Percentiles rank a stretch among this genome's conserved stretches.
Evolutionary conservation across 1,140 invertebrate genomes (phyloP).

Genomic region (Calliopsis andreniformis): DNA sequence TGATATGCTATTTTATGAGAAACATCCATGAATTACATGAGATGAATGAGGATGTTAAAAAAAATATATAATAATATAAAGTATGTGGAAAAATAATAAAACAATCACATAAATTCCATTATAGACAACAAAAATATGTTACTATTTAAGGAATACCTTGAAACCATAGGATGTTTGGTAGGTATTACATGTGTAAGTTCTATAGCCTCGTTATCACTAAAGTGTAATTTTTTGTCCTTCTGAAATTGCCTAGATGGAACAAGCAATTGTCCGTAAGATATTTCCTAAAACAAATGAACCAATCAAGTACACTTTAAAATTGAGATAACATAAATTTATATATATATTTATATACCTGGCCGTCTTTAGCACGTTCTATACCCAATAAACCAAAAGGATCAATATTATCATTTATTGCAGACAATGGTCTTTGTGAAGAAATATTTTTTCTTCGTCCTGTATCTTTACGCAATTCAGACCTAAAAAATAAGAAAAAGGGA

Average conservation of each 20-base stretch:
- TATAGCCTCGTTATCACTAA: constrained; percentile 82
- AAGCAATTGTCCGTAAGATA: constrained; percentile 93
- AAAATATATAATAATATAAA: background rate
- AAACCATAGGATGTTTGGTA: constrained; percentile 84
- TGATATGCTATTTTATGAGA: constrained; percentile 22
- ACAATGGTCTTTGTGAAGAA: constrained; percentile 90
- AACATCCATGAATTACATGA: constrained; percentile 5
- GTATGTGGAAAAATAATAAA: no score
- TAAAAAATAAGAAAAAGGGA: constrained; percentile 74
- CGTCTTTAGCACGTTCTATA: constrained; percentile 91
- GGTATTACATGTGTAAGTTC: constrained; percentile 78
- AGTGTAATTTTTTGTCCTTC: constrained; percentile 79
- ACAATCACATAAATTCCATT: no score
- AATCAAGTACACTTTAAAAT: constrained; percentile 7
- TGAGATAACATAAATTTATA: constrained; percentile 14
- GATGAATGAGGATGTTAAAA: constrained; percentile 14
- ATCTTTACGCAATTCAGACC: constrained; percentile 88
- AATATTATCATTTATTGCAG: constrained; percentile 90
- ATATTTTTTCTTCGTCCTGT: constrained; percentile 89
- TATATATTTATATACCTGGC: constrained; percentile 83
- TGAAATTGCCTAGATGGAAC: constrained; percentile 86
- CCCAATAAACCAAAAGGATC: constrained; percentile 93
- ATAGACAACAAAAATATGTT: background rate
- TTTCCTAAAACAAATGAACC: constrained; percentile 81
- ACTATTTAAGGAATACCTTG: constrained; percentile 82